Evolutionary conservation across 2,888 invertebrate species (phyloP), one percentile per base, ranked within the genome.

Genomic region (Aporophyla nigra): DNA sequence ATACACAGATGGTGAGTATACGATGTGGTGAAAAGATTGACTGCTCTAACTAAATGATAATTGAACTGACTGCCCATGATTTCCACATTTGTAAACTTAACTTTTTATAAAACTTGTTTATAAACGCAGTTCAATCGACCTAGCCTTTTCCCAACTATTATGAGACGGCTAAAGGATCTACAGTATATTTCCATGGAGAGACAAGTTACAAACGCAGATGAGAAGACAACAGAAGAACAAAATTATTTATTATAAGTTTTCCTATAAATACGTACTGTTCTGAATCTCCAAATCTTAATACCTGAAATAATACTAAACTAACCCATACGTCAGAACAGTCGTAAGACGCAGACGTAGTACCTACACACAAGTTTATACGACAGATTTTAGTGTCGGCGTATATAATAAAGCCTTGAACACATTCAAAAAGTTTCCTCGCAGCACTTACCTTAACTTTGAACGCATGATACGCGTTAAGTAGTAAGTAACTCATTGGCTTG

Each of bases 401-500:
- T 84, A 78, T 89, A 80, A 88, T 87, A 87, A 87, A 86, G 84
- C 82, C 82, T 82, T 74, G 80, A 86, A 78, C 82, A 87, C 86
- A 87, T 86, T 86, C 88, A 87, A 89, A 86, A 89, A 87, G 79
- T 89, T 87, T 86, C 71, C 76, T 72, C 65, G 61, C 62, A 86
- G 84, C 87, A 89, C 89, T 88, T 88, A 85, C 84, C 86, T 86
- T 84, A 84, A 90, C 81, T 89, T 87, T 81, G 83, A 89, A 85
- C 86, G 89, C 87, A 87, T 87, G 88, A 90, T 90, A 87, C 81
- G 87, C 86, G 81, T 86, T 84, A 83, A 89, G 89, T 85, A 85
- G 80, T 87, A 88, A 88, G 88, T 90, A 86, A 84, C 88, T 87
- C 90, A 86, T 90, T 89, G 89, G 85, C 85, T 90, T 85, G 89